Percentiles rank a stretch among this genome's conserved stretches.
Conservation (phyloP, 2,797 vertebrate genomes). For the Crypturellus tataupa region DNA sequence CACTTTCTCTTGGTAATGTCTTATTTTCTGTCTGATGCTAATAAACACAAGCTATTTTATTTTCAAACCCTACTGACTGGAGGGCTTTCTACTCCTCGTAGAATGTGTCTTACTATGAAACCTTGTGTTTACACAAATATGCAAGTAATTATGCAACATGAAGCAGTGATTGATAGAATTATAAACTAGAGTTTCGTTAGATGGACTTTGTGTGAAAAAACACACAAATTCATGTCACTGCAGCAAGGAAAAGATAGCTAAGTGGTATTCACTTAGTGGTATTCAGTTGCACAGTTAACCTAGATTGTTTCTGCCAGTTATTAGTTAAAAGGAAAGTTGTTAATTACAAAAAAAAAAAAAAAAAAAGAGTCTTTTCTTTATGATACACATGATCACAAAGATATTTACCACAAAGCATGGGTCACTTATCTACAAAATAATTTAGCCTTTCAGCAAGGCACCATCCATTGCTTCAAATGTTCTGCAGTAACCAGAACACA, state of each 20-base stretch:
- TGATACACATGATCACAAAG: background rate
- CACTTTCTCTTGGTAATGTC: background rate
- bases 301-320: too few relatives aligned
- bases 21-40: background rate
- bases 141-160: background rate
- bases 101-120: background rate
- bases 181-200: background rate
- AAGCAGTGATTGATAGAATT: background rate
- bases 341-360: background rate
- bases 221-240: background rate
- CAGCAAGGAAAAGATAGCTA: background rate
- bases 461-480: background rate
- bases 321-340: conserved; percentile 1
- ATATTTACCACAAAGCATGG: background rate
- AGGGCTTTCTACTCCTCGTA: background rate
- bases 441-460: background rate
- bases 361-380: background rate
- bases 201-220: background rate
- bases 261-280: too few relatives aligned
- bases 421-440: background rate
- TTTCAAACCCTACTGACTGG: background rate
- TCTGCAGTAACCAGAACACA: background rate
- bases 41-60: background rate
- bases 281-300: too few relatives aligned
- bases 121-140: background rate